Percentiles rank a stretch among this genome's conserved stretches.
phyloP scores from a whole-genome alignment of 2,797 vertebrate species.

The Phrynocephalus vlangalii region DNA sequence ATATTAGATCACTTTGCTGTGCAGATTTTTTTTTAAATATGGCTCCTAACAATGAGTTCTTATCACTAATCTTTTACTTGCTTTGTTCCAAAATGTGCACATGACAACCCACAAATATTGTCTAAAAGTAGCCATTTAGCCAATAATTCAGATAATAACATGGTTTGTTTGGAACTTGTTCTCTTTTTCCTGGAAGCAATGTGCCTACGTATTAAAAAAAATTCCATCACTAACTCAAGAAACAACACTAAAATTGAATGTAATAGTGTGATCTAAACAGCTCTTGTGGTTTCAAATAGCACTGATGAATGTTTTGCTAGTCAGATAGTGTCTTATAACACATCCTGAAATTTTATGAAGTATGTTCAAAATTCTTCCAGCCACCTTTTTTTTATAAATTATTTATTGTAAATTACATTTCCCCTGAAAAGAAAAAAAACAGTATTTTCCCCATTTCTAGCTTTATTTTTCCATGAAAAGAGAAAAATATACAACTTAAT shows the following conservation, averaged over 20 bases:
- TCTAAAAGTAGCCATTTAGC: constrained; percentile 3
- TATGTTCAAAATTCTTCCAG: neutral
- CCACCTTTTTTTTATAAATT: neutral
- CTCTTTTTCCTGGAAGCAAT: constrained; percentile 22
- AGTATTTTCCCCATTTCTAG: neutral
- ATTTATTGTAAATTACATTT: neutral
- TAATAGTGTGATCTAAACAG: neutral
- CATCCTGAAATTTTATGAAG: neutral
- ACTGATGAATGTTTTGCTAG: neutral
- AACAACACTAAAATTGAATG: neutral
- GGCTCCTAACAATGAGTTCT: constrained; percentile 44
- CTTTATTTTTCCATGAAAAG: neutral
- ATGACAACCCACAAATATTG: constrained; percentile 31
- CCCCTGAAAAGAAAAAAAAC: neutral
- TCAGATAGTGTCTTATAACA: neutral
- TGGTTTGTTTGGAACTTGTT: constrained; percentile 15
- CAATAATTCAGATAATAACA: neutral
- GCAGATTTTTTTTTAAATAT: constrained; percentile 44
- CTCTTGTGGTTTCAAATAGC: neutral
- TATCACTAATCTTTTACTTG: constrained; percentile 55
- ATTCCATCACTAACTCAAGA: constrained; percentile 4
- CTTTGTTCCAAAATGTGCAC: constrained; percentile 12
- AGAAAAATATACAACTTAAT: neutral
- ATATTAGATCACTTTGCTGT: constrained; percentile 30
- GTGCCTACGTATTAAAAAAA: neutral